phyloP scores from a whole-genome alignment of 2,113 vertebrate genomes.

The Lutjanus erythropterus region DNA sequence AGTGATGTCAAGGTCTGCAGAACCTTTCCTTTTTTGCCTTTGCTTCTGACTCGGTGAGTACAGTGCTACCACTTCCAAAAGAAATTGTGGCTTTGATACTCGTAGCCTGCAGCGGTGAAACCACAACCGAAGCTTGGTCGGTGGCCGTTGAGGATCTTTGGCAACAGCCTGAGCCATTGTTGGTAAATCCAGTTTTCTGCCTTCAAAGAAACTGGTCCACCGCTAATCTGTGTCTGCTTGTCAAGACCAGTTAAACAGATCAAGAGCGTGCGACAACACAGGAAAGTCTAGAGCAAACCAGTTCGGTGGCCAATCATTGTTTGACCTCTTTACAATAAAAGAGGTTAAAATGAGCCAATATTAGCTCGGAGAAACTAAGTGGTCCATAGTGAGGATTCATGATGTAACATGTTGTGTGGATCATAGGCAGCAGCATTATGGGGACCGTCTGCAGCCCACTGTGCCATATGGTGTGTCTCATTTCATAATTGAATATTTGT shows the following conservation, averaged over 20 bases:
- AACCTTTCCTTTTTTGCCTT: not conserved
- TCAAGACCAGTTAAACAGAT: not conserved
- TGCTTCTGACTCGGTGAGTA: not conserved
- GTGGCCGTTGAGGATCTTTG: not conserved
- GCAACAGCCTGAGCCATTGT: not conserved
- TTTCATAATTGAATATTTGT: slow-evolving; percentile 42
- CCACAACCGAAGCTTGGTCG: not conserved
- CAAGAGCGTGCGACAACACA: not conserved
- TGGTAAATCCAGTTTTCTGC: not conserved
- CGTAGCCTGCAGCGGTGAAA: too few relatives aligned
- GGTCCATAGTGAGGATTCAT: slow-evolving; percentile 9
- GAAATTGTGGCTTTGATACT: too few relatives aligned
- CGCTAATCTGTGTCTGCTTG: not conserved
- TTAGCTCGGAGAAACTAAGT: not conserved
- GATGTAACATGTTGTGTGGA: slow-evolving; percentile 36
- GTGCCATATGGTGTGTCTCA: slow-evolving; percentile 29
- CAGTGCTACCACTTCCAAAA: not conserved
- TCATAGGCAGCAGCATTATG: not conserved
- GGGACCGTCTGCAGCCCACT: slow-evolving; percentile 6
- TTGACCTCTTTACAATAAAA: slow-evolving; percentile 5
- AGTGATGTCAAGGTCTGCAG: too few relatives aligned
- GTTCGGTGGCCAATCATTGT: not conserved
- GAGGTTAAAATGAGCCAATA: not conserved
- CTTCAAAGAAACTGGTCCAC: not conserved
- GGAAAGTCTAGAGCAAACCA: not conserved